Evolutionary conservation across 2,888 invertebrate species (phyloP).

Genomic region (Drosophila pegasa): DNA sequence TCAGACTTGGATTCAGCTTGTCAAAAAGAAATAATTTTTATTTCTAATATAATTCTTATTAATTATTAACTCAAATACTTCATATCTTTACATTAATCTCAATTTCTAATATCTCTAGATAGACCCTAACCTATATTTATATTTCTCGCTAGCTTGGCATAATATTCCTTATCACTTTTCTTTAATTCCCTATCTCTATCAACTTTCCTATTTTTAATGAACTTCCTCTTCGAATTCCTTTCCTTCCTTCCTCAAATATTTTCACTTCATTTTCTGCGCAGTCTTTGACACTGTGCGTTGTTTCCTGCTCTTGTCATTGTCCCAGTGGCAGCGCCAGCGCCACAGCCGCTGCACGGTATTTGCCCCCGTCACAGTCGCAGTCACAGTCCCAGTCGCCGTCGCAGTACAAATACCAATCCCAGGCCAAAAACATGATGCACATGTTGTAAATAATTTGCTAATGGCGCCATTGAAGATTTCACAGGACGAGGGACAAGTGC

Average conservation of each 20-base stretch:
- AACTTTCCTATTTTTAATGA: background rate
- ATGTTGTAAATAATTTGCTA: slow-evolving; percentile 78
- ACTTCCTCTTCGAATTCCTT: background rate
- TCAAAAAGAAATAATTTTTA: too few relatives aligned
- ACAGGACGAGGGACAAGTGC: slow-evolving; percentile 16
- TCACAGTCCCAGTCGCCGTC: slow-evolving; percentile 4
- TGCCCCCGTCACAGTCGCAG: slow-evolving; percentile 5
- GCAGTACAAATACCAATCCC: slow-evolving; percentile 27
- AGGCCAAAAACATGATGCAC: slow-evolving; percentile 53
- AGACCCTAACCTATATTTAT: too few relatives aligned
- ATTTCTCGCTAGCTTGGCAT: too few relatives aligned
- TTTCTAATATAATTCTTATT: too few relatives aligned
- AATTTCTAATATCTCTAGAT: too few relatives aligned
- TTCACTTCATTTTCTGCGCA: background rate
- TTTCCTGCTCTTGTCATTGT: background rate
- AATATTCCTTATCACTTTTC: too few relatives aligned
- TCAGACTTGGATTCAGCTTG: too few relatives aligned
- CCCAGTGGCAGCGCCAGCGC: background rate
- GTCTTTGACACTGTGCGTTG: slow-evolving; percentile 15
- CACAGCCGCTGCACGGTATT: background rate
- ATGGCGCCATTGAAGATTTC: slow-evolving; percentile 58
- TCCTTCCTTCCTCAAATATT: background rate
- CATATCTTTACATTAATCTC: too few relatives aligned
- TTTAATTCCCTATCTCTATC: too few relatives aligned
- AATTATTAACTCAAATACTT: too few relatives aligned